A percentile compares a stretch with the other conserved stretches of the same genome.
Evolutionary conservation across 2,888 invertebrate genomes (phyloP).

Genomic region (Horisme vitalbata): DNA sequence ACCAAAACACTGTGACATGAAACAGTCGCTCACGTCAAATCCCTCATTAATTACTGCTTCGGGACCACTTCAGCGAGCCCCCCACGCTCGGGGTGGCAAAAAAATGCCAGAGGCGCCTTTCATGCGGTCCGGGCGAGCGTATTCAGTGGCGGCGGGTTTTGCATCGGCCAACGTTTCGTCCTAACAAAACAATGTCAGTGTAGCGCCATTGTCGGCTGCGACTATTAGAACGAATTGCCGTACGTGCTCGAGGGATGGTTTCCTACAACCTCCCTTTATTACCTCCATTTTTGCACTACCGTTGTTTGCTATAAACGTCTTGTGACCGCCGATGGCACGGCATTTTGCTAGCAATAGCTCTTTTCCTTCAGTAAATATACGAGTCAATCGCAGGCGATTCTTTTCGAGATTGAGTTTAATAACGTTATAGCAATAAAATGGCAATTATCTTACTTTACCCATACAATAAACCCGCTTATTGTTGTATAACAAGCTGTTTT

Average conservation of each 20-base stretch:
- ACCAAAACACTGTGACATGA: constrained; percentile 74
- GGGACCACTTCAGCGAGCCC: constrained; percentile 70
- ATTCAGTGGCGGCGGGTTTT: constrained; percentile 55
- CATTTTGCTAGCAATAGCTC: not conserved
- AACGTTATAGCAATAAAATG: constrained; percentile 45
- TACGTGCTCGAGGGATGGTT: constrained; percentile 64
- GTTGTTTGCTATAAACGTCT: constrained; percentile 68
- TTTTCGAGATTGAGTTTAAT: constrained; percentile 48
- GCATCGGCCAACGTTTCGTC: constrained; percentile 62
- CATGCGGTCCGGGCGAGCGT: constrained; percentile 25
- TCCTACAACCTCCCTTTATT: constrained; percentile 62
- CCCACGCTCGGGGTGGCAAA: constrained; percentile 58
- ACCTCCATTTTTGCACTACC: constrained; percentile 64
- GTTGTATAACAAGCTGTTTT: constrained; percentile 24
- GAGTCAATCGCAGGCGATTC: constrained; percentile 45
- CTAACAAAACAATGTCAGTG: constrained; percentile 73
- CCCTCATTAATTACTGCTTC: constrained; percentile 70
- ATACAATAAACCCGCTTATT: constrained; percentile 44
- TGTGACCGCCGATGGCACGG: constrained; percentile 41
- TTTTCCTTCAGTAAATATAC: constrained; percentile 38
- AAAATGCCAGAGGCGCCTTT: constrained; percentile 60
- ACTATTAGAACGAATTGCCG: constrained; percentile 76
- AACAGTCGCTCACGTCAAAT: constrained; percentile 68
- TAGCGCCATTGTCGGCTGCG: constrained; percentile 65
- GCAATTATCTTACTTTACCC: constrained; percentile 49